Evolutionary conservation across 37 sponge, comb jelly and placozoan species (phyloP), one percentile per base, ranked within the genome.

Genomic region (Agelas oroides): DNA sequence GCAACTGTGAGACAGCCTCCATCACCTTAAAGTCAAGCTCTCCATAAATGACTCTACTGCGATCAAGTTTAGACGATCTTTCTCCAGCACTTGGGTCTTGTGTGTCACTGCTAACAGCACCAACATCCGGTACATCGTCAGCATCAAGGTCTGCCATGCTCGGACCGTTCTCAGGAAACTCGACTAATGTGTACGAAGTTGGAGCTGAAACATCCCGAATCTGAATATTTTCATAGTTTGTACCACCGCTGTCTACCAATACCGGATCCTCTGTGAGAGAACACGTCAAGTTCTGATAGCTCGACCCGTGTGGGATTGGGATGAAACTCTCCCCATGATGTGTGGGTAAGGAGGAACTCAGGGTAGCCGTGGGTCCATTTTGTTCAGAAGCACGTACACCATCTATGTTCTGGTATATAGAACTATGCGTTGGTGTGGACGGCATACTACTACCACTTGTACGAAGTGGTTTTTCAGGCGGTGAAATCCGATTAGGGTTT

Each of bases 161-260:
- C 6, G 46, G 46, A 12, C 6, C 6, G 46, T 8, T 46, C 6
- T 46, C 8, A 12, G 46, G 46, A 31, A 78, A 78, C 25, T 78
- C 64, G 31, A 78, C 27, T 38, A 53, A 30, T 14, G 39, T 13
- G 41, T 78, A 78, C 0, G 79, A 37, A 53, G 38, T 24, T 64
- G 65, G 46, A 56, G n/a, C n/a, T n/a, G n/a, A n/a, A n/a, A n/a
- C n/a, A n/a, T n/a, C n/a, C n/a, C n/a, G n/a, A n/a, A n/a, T n/a
- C n/a, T n/a, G n/a, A 12, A 80, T n/a, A 1, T 82, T 60, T 14
- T 71, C 82, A 59, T 82, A 82, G 18, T 30, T 6, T 70, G 60
- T 62, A 59, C 8, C 57, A 38, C 61, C 5, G 1, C 64, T 64
- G 1, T 38, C 34, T 1, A 75, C 16, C 13, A 77, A 31, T 8